Evolutionary conservation across 2,113 vertebrate genomes (phyloP).

Genomic region (Cavia porcellus): DNA sequence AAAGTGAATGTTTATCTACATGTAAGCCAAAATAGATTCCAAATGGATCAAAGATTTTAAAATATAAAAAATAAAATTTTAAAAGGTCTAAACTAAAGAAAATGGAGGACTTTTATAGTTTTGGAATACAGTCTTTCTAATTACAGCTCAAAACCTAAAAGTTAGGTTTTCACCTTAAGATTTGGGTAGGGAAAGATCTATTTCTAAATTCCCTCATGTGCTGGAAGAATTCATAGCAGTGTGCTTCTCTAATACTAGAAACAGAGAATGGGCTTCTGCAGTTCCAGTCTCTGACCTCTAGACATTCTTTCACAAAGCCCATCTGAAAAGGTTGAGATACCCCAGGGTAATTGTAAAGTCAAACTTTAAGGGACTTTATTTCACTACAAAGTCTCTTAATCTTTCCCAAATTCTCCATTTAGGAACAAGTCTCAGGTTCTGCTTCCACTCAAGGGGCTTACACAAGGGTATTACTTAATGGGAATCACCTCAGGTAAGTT

Average conservation of each 20-base stretch:
- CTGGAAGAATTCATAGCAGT: not conserved
- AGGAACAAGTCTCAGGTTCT: not conserved
- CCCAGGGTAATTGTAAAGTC: not conserved
- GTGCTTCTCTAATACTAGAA: not conserved
- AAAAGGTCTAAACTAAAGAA: not conserved
- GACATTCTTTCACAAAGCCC: not conserved
- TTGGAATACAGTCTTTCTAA: constrained; percentile 21
- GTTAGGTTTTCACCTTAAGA: not conserved
- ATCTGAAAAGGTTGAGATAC: not conserved
- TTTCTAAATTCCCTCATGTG: not conserved
- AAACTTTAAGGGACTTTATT: not conserved
- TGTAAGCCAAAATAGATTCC: constrained; percentile 27
- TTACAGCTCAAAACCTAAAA: constrained; percentile 27
- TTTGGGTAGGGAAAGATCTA: not conserved
- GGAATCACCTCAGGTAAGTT: not conserved
- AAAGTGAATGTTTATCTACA: not conserved
- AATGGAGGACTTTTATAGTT: not conserved
- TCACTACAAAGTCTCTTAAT: not conserved
- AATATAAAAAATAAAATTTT: constrained; percentile 9
- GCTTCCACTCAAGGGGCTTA: not conserved
- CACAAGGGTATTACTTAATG: not conserved
- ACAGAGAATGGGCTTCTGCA: not conserved
- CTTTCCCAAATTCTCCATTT: constrained; percentile 3
- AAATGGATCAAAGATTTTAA: not conserved
- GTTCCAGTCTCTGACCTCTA: not conserved